Percentiles rank a stretch among this genome's conserved stretches.
These are phyloP conservation scores for Caenorhabditis sp. DNA, from an alignment of 2,888 invertebrate genomes.

Conservation along the genomic window DNA sequence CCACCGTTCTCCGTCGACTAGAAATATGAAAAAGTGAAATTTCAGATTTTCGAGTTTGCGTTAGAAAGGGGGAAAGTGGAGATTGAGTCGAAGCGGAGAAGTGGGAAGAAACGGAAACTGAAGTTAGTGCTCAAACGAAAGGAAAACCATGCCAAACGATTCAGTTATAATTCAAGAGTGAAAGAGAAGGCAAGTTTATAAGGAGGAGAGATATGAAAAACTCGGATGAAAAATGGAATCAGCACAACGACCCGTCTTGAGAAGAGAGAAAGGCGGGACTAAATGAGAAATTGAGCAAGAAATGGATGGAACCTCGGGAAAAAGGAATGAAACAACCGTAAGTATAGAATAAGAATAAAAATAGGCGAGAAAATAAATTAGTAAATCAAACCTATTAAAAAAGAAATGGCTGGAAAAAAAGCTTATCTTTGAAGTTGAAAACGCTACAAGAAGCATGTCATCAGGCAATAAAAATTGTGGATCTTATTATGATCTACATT, in stretches of 20 bases:
- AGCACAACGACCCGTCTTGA: conserved; percentile 48
- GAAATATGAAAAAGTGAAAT: conserved; percentile 23
- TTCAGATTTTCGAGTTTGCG: background rate
- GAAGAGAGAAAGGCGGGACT: background rate
- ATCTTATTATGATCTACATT: too few relatives aligned
- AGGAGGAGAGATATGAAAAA: conserved; percentile 16
- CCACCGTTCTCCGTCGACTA: conserved; percentile 66
- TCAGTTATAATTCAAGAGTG: background rate
- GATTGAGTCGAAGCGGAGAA: conserved; percentile 15
- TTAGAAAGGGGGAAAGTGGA: background rate
- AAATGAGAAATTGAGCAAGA: conserved; percentile 31
- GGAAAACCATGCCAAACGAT: conserved; percentile 33
- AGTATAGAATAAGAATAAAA: conserved; percentile 1
- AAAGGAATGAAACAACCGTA: conserved; percentile 5
- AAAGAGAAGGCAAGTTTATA: conserved; percentile 19
- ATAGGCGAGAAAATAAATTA: too few relatives aligned
- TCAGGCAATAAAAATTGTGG: too few relatives aligned
- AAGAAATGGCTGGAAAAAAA: background rate
- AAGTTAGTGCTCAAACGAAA: conserved; percentile 12
- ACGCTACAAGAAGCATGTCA: too few relatives aligned
- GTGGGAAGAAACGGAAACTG: conserved; percentile 20
- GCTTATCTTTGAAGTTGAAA: background rate
- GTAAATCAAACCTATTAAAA: too few relatives aligned
- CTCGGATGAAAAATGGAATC: conserved; percentile 18
- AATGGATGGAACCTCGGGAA: conserved; percentile 1